A percentile compares a stretch with the other conserved stretches of the same genome.
Conservation (phyloP, 2,113 vertebrate species). For the Cyphomyrus plagiostoma region DNA sequence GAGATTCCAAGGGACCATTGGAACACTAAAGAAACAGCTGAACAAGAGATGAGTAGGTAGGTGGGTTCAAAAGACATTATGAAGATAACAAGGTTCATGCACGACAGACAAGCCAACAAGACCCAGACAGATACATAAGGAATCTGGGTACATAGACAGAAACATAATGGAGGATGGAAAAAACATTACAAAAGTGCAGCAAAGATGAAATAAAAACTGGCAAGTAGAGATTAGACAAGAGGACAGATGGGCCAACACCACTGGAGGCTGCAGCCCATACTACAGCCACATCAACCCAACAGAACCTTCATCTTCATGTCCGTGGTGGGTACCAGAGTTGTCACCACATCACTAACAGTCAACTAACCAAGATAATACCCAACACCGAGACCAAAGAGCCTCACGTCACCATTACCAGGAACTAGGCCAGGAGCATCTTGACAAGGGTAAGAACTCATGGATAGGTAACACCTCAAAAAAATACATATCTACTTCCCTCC, state of each 20-base stretch:
- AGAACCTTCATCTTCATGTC: too few relatives aligned
- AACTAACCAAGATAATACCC: not conserved
- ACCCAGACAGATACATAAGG: not conserved
- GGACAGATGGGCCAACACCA: not conserved
- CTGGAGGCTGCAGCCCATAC: not conserved
- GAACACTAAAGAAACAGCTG: not conserved
- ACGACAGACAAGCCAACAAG: not conserved
- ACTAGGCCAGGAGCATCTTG: slow-evolving; percentile 33
- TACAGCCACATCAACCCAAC: not conserved
- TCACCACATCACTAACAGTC: not conserved
- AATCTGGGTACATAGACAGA: not conserved
- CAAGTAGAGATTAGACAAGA: not conserved
- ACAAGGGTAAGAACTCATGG: slow-evolving; percentile 36
- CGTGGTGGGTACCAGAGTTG: not conserved
- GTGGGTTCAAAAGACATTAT: not conserved
- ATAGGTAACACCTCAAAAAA: slow-evolving; percentile 37
- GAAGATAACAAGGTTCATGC: not conserved
- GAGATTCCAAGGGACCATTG: not conserved
- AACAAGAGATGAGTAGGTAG: not conserved
- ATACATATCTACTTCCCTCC: slow-evolving; percentile 7
- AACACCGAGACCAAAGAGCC: not conserved
- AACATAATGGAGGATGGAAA: not conserved
- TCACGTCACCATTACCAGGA: not conserved
- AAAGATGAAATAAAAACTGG: not conserved
- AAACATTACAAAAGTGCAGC: not conserved